phyloP scores from a whole-genome alignment of 2,113 vertebrate genomes.

The Cyanoliseus patagonus region DNA sequence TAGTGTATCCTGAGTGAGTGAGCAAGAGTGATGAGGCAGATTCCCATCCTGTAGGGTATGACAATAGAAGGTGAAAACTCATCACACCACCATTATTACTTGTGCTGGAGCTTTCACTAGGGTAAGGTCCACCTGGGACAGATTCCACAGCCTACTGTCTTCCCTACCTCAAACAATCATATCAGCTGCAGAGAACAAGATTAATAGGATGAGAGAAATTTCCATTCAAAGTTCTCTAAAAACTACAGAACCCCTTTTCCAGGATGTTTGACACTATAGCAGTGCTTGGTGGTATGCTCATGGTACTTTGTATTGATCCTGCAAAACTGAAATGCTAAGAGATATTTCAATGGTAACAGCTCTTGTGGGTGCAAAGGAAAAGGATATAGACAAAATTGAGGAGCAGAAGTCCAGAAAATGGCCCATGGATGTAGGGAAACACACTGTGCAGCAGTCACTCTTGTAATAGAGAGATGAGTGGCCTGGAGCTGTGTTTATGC shows the following conservation, averaged over 20 bases:
- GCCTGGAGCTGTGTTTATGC: background rate
- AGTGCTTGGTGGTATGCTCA: background rate
- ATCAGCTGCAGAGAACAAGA: background rate
- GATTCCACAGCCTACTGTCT: background rate
- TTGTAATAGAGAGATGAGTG: background rate
- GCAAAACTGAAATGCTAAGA: background rate
- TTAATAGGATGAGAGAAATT: background rate
- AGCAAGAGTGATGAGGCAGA: background rate
- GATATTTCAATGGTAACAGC: background rate
- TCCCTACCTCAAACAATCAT: rapidly evolving
- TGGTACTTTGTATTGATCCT: background rate
- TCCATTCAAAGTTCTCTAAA: background rate
- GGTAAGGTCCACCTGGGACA: background rate
- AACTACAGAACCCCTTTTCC: background rate
- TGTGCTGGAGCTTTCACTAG: background rate
- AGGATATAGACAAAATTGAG: background rate
- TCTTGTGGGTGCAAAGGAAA: background rate
- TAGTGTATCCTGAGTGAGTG: background rate
- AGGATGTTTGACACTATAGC: background rate
- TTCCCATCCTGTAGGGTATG: background rate
- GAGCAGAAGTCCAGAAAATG: background rate
- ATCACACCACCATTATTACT: rapidly evolving
- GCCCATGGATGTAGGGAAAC: background rate
- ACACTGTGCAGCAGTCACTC: no score
- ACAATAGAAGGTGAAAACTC: background rate